Base-by-base conservation (phyloP, 30 jellyfish, hydroid and myxozoan genomes). In the Pelagia noctiluca region DNA sequence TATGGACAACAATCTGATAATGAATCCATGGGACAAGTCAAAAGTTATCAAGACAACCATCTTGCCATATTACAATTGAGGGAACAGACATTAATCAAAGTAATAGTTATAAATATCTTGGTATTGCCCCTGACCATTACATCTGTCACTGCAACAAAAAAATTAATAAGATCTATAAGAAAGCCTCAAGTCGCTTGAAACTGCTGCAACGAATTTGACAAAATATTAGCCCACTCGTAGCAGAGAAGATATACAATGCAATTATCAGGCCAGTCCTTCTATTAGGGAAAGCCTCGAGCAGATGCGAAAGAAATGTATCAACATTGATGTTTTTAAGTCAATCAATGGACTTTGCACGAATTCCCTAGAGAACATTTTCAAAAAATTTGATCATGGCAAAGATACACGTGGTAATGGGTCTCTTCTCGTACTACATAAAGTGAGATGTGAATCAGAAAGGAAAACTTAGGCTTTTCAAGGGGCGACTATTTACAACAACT, bases 21-120 rank as follows among this genome's bases (percentile, higher is more conserved):
- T 76, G 88, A 76, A 76, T 78, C 63, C 53, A 76, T 76, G 78
- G 81, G 53, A 76, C 88, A 50, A 76, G 88, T 50, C 82, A 76
- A 54, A 76, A 76, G 52, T 76, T 76, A 53, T 78, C 73, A n/a
- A 61, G 82, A 63, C 80, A 78, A 38, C 90, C 90, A 78, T 78
- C 90, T 23, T 78, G 84, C 71, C 90, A 57, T 60, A 33, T 78
- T 78, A 71, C 21, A 61, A 78, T 78, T 57, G 80, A 53, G 71
- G 71, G 82, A 57, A 26, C 84, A 2, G 83, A 63, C 21, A 76
- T 76, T 32, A 76, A 53, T 25, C 88, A 76, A 53, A 57, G 77
- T 76, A 53, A 25, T 64, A 76, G 78, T 53, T 50, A 76, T 50
- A 80, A 76, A 76, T 50, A 50, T 60, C 88, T 76, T 76, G 88